Percentiles rank a stretch among this genome's conserved stretches.
phyloP scores from a whole-genome alignment of 1,140 invertebrate genomes.

The Anoplolepis gracilipes region DNA sequence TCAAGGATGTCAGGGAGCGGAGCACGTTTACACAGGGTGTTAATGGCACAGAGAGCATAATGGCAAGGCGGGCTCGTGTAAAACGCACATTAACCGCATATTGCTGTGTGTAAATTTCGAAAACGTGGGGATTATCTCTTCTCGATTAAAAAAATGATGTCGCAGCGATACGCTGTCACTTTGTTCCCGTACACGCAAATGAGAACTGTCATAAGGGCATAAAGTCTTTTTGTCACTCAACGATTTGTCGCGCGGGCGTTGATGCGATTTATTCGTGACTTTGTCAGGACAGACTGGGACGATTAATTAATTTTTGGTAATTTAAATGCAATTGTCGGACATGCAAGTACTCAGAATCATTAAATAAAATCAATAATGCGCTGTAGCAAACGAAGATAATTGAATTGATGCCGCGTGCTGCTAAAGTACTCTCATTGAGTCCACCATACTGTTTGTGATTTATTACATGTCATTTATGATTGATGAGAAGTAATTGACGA shows the following conservation, averaged over 20 bases:
- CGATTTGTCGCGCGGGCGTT: not conserved
- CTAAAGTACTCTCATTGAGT: slow-evolving; percentile 50
- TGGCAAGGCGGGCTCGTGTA: slow-evolving; percentile 32
- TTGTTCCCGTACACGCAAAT: not conserved
- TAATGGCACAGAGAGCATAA: slow-evolving; percentile 57
- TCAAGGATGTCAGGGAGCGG: slow-evolving; percentile 1
- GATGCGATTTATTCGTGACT: slow-evolving; percentile 48
- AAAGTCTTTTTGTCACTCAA: slow-evolving; percentile 4
- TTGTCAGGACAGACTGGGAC: slow-evolving; percentile 10
- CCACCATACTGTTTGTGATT: slow-evolving; percentile 45
- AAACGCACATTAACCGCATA: not conserved
- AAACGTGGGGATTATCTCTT: slow-evolving; percentile 37
- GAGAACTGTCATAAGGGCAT: slow-evolving; percentile 12
- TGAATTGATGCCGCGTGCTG: slow-evolving; percentile 18
- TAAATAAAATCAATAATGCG: slow-evolving; percentile 46
- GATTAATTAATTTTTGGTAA: slow-evolving; percentile 56
- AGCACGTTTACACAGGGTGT: slow-evolving; percentile 66
- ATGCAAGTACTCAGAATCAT: slow-evolving; percentile 24
- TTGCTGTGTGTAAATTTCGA: slow-evolving; percentile 56
- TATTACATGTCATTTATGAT: slow-evolving; percentile 57
- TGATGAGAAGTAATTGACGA: slow-evolving; percentile 48
- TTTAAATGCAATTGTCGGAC: slow-evolving; percentile 43
- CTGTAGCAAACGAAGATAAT: slow-evolving; percentile 17
- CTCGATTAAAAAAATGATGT: not conserved
- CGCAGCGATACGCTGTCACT: not conserved